phyloP scores from a whole-genome alignment of 2,888 invertebrate genomes.

The Acrobasis repandana region DNA sequence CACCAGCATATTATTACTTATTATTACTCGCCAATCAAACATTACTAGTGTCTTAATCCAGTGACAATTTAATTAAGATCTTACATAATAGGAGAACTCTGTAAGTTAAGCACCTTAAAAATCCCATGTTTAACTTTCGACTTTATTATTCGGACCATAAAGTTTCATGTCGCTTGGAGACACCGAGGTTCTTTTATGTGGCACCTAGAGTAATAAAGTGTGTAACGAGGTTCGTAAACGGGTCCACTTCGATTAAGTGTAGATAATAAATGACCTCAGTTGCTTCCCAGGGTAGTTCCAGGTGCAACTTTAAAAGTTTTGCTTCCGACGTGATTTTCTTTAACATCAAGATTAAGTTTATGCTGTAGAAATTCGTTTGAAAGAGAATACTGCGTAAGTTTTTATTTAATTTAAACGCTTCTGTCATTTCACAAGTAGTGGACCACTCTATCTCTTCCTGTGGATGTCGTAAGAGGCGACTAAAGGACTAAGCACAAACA shows the following conservation, averaged over 20 bases:
- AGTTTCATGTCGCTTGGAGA: constrained; percentile 31
- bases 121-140: constrained; percentile 28
- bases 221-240: constrained; percentile 36
- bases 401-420: no score
- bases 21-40: constrained; percentile 26
- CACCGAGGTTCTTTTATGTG: constrained; percentile 36
- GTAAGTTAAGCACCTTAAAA: constrained; percentile 32
- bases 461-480: no score
- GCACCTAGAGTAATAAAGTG: constrained; percentile 37
- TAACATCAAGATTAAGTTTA: neutral
- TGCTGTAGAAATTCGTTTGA: neutral
- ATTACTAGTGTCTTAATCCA: constrained; percentile 32
- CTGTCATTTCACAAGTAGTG: no score
- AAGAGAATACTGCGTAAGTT: no score
- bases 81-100: constrained; percentile 31
- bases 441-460: no score
- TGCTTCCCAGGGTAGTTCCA: constrained; percentile 28
- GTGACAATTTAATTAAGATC: constrained; percentile 37
- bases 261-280: constrained; percentile 37
- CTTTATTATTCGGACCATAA: constrained; percentile 30
- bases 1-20: constrained; percentile 4
- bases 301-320: constrained; percentile 16
- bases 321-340: constrained; percentile 12
- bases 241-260: constrained; percentile 38
- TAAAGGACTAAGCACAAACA: no score